Evolutionary conservation across 2,113 vertebrate species (phyloP).

Genomic region (Procavia capensis): DNA sequence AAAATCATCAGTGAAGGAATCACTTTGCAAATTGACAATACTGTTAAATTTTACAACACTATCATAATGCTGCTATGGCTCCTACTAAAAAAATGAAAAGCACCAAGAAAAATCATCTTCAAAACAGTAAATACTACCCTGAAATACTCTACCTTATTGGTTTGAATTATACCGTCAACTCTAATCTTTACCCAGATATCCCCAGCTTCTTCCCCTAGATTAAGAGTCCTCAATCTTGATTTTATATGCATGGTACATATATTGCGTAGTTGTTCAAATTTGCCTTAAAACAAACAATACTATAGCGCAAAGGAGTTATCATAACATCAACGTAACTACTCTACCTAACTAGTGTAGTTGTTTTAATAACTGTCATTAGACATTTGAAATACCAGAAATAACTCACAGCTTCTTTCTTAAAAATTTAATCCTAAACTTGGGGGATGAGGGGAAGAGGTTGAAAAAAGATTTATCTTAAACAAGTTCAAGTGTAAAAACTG

Average conservation of each 20-base stretch:
- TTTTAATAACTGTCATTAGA: not conserved
- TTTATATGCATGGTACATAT: conserved; percentile 28
- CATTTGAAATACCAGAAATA: conserved; percentile 52
- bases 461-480: not conserved
- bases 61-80: not conserved
- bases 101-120: not conserved
- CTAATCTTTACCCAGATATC: not conserved
- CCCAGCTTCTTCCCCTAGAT: not conserved
- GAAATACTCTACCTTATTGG: conserved; percentile 32
- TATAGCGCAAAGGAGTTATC: not conserved
- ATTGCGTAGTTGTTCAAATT: conserved; percentile 34
- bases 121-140: conserved; percentile 27
- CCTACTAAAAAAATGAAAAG: conserved; percentile 11
- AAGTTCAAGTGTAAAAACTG: not conserved
- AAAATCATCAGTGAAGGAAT: not conserved
- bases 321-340: not conserved
- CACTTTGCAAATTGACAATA: not conserved
- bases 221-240: not conserved
- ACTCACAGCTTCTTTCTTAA: conserved; percentile 13
- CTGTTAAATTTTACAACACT: conserved; percentile 25
- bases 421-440: not conserved
- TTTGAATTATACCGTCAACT: not conserved
- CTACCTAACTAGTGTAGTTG: not conserved
- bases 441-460: not conserved
- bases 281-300: not conserved